Evolutionary conservation across 2,888 invertebrate species (phyloP), one percentile per base, ranked within the genome.

Genomic region (Oscheius sp.): DNA sequence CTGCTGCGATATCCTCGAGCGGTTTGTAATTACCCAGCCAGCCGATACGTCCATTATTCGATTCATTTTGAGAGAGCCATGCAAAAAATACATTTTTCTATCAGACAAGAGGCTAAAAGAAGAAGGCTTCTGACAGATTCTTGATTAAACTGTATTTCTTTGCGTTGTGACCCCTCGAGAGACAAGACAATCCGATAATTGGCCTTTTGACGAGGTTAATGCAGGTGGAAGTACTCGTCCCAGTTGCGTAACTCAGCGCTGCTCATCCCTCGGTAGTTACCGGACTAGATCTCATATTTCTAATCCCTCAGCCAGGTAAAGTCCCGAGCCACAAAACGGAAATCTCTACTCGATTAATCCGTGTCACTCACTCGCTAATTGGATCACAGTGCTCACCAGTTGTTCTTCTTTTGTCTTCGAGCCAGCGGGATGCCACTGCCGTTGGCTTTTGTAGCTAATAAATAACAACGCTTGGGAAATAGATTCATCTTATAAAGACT

Each of bases 1-100:
- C 15, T 25, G 25, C n/a, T n/a, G 5, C 10, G 8, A 45, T 42
- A 25, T 42, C 45, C 27, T n/a, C n/a, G n/a, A n/a, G n/a, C 25
- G 45, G 29, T 61, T 61, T 61, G 61, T 61, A 61, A 61, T 61
- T 61, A 61, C n/a, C n/a, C 39, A 61, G 45, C 12, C 61, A 27
- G 31, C 45, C 42, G 45, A 61, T 61, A 61, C 37, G 12, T 25
- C 52, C 52, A 27, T 29, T 52, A 25, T n/a, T 52, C 12, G 5
- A 34, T 12, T 42, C 42, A 42, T 42, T 15, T 15, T 42, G n/a
- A 42, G 42, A 42, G 15, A 17, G 42, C 42, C 42, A 12, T n/a
- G n/a, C n/a, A n/a, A n/a, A n/a, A n/a, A n/a, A n/a, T n/a, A n/a
- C n/a, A n/a, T n/a, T n/a, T n/a, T n/a, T n/a, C n/a, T n/a, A n/a